Percentiles rank a stretch among this genome's conserved stretches.
Evolutionary conservation across 1,140 invertebrate genomes (phyloP).

Genomic region (Megalonaias nervosa): DNA sequence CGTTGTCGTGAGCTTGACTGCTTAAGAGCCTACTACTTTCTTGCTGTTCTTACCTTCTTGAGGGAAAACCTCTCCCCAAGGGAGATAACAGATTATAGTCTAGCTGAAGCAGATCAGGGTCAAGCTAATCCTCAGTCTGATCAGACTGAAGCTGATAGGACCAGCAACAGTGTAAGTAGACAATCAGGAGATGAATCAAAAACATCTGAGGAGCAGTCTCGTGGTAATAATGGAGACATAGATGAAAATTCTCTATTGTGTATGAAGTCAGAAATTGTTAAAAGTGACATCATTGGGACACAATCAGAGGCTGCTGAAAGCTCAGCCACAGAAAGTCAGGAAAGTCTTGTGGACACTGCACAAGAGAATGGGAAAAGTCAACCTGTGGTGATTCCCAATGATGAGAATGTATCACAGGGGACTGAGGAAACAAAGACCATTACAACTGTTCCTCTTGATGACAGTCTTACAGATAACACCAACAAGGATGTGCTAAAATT

Average conservation of each 20-base stretch:
- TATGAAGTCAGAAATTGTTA: background rate
- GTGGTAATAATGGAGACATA: background rate
- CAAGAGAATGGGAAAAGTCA: no score
- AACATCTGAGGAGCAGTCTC: background rate
- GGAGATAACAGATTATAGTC: constrained; percentile 2
- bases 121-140: constrained; percentile 1
- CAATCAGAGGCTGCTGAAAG: no score
- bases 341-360: no score
- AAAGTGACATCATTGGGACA: background rate
- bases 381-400: no score
- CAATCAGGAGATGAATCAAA: background rate
- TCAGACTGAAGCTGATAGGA: background rate
- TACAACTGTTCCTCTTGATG: no score
- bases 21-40: constrained; percentile 62
- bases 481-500: no score
- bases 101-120: background rate
- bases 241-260: no score
- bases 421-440: no score
- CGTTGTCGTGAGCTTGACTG: constrained; percentile 64
- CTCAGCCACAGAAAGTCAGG: no score
- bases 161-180: background rate
- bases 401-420: no score
- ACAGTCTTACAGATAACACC: no score
- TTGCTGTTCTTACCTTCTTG: constrained; percentile 55
- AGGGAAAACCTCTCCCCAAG: constrained; percentile 24